Evolutionary conservation across 2,113 vertebrate genomes (phyloP), one percentile per base, ranked within the genome.

Genomic region (Hiodon tergisus): DNA sequence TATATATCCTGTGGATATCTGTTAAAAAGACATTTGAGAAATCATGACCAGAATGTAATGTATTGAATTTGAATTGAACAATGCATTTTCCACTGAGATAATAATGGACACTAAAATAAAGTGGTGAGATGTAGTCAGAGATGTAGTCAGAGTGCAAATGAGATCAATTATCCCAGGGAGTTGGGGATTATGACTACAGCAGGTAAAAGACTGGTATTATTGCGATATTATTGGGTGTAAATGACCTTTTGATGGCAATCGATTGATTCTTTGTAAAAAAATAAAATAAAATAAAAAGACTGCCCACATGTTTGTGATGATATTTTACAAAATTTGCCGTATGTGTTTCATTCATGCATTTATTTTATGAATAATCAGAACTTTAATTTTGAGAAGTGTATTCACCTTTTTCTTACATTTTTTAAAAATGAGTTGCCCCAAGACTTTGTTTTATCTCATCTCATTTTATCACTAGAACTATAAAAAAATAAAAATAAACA

Each of bases 141-240:
- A 65, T 61, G 65, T 73, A 72, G 69, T 76, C 73, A 67, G 68
- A 11, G 68, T 72, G 81, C 75, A 76, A 75, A 79, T 78, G 78
- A 81, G 85, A 88, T 83, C 83, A 85, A 89, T 87, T 79, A 82
- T 85, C 85, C 72, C 55, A 77, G 81, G 80, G 84, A 86, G 85
- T 86, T 82, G 79, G 76, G 83, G 82, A 85, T 86, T 88, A 88
- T 88, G 85, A 84, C 82, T 87, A 74, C 87, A 84, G 85, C 86
- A 84, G 86, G 86, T 88, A 87, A 86, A 77, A 69, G 66, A 78
- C 61, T 65, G 63, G 82, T 78, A 78, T 81, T 84, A 84, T 84
- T 76, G 83, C 87, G 83, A 81, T 78, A 66, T 72, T 68, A 80
- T 31, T 31, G 31, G 31, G 84, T 81, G 86, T 84, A 82, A 87